A percentile compares a stretch with the other conserved stretches of the same genome.
phyloP scores from a whole-genome alignment of 2,888 invertebrate species.

The Dicyrtomina minuta region DNA sequence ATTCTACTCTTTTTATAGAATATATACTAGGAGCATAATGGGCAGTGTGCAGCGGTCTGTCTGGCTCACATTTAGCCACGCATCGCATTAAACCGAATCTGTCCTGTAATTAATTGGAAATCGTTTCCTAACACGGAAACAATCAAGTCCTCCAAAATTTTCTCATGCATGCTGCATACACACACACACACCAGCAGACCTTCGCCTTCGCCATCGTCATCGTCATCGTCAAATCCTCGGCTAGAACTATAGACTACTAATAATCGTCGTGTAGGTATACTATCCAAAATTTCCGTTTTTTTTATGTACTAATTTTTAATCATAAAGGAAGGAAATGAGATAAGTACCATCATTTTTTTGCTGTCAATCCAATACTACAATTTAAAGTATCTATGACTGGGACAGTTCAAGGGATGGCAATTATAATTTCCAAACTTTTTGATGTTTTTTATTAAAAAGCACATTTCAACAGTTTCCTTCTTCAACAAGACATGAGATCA shows the following conservation, averaged over 20 bases:
- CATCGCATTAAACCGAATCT: constrained; percentile 48
- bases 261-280: not conserved
- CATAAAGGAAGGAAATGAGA: not conserved
- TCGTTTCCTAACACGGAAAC: constrained; percentile 47
- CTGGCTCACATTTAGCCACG: constrained; percentile 25
- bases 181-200: not conserved
- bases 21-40: too few species aligned
- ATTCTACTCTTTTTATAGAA: too few species aligned
- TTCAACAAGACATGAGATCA: too few species aligned
- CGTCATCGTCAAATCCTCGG: not conserved
- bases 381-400: too few species aligned
- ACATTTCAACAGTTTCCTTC: too few species aligned
- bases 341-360: not conserved
- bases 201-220: too few species aligned
- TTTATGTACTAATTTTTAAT: not conserved
- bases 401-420: too few species aligned
- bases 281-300: too few species aligned
- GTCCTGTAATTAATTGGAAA: constrained; percentile 51
- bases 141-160: constrained; percentile 33
- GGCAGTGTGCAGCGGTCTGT: constrained; percentile 1
- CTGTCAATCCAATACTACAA: too few species aligned
- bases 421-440: too few species aligned
- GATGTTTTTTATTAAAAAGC: too few species aligned
- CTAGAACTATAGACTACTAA: not conserved
- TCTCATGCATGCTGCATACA: not conserved